Evolutionary conservation across 2,113 vertebrate genomes (phyloP), one percentile per base, ranked within the genome.

Genomic region (Rynchops niger): DNA sequence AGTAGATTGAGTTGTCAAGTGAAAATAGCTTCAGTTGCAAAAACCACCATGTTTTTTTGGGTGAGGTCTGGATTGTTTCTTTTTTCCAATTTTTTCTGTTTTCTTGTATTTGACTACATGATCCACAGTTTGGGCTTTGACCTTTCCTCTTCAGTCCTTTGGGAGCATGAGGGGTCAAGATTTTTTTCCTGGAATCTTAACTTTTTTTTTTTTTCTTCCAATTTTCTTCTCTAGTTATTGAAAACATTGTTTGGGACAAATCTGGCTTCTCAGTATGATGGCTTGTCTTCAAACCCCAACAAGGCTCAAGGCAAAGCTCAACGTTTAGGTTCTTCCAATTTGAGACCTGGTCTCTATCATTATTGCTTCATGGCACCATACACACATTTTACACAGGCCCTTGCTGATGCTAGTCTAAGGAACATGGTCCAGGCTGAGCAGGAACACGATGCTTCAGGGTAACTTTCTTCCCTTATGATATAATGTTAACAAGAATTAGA

Each of bases 281-380:
- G 99, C 32, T 95, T 98, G 8, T 98, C 98, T 36, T 99, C 99
- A 22, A 98, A 99, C 82, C 98, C 99, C 74, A 98, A 82, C 97
- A 99, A 99, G 90, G 98, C 98, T 47, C 99, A 99, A 94, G 99
- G 99, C 78, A 99, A 98, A 66, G 99, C 98, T 29, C 99, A 99
- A 4, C 99, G 99, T 15, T 98, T 99, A 14, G 99, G 99, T 74
- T 99, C 99, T 2, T 99, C 99, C 90, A 99, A 95, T 47, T 65
- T 99, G 87, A 97, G 99, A 45, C 99, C 99, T 0, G 99, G 99
- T 45, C 98, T 99, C 47, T 99, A 99, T 95, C 99, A 99, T 94
- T 99, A 99, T 96, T 99, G 99, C 98, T 99, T 99, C 98, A 99
- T 99, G 99, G 99, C 99, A 4, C 99, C 99, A 0, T 99, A 99